Base-by-base conservation (phyloP, 2,797 vertebrate species). In the Thunnus albacares region DNA sequence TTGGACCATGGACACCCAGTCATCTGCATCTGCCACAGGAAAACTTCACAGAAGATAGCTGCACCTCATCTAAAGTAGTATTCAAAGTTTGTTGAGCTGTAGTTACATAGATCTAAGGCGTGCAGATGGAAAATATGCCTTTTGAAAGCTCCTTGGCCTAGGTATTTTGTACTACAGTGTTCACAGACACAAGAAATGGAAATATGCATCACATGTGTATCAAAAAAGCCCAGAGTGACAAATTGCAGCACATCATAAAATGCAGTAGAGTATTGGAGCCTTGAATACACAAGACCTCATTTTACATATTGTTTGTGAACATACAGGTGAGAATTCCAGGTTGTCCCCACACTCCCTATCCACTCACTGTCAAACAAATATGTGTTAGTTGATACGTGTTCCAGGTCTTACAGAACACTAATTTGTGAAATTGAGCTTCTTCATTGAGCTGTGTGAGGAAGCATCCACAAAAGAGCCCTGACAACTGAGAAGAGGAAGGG, bases 351-450 rank as follows among this genome's bases (percentile, higher is more conserved):
- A 51, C 52, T 71, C 49, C 67, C 35, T 64, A 35, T 49, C 17
- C 64, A 33, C 41, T 52, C 60, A 38, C 58, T 51, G 56, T 64
- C 64, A 26, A 83, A 80, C 59, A 79, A 67, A 85, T 73, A 74
- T 60, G 52, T 68, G 89, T 86, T 73, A 90, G 70, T 73, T 58
- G 88, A 92, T 87, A 88, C 58, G 73, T 59, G 73, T 75, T 68
- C 5, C 41, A 58, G 74, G 68, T 57, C 71, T 20, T 65, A 80
- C 43, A 67, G 77, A 84, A 75, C 38, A 70, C 77, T 79, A 82
- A 81, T 87, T 90, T 88, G 80, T 87, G 91, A 92, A 94, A 87
- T 43, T 71, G 89, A 93, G 80, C 88, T 80, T 60, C 66, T 71
- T 84, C 82, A 90, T 77, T 87, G 82, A 82, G 58, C 71, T 67